phyloP scores from a whole-genome alignment of 2,888 invertebrate species.

The Eristalis arbustorum region DNA sequence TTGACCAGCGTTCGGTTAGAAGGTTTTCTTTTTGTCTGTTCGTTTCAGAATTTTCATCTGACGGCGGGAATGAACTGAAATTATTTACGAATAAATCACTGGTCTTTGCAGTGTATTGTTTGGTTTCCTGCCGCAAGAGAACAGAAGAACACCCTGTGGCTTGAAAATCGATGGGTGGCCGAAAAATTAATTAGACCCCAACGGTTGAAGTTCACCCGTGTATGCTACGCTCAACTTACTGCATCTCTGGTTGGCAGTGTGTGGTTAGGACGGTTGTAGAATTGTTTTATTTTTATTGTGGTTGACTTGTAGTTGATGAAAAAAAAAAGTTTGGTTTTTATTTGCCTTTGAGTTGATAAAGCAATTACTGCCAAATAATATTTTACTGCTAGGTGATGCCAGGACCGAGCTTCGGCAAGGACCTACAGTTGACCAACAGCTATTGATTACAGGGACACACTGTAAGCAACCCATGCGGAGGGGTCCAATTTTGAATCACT shows the following conservation, averaged over 20 bases:
- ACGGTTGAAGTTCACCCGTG: not conserved
- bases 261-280: not conserved
- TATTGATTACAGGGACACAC: too few species aligned
- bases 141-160: not conserved
- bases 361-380: too few species aligned
- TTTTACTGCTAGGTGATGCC: too few species aligned
- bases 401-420: too few species aligned
- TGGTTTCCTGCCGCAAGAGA: not conserved
- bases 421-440: too few species aligned
- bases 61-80: not conserved
- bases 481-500: too few species aligned
- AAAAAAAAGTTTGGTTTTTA: too few species aligned
- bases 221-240: not conserved
- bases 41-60: not conserved
- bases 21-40: not conserved
- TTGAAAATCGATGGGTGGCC: not conserved
- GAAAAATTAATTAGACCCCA: not conserved
- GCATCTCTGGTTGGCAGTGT: not conserved
- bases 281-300: too few species aligned
- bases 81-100: not conserved
- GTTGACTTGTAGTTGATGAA: too few species aligned
- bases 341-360: too few species aligned
- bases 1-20: not conserved
- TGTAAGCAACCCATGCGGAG: too few species aligned
- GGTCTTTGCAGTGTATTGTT: not conserved